These are phyloP conservation scores for Porphyrio hochstetteri DNA, from an alignment of 2,113 vertebrate genomes.

Conservation along the genomic window DNA sequence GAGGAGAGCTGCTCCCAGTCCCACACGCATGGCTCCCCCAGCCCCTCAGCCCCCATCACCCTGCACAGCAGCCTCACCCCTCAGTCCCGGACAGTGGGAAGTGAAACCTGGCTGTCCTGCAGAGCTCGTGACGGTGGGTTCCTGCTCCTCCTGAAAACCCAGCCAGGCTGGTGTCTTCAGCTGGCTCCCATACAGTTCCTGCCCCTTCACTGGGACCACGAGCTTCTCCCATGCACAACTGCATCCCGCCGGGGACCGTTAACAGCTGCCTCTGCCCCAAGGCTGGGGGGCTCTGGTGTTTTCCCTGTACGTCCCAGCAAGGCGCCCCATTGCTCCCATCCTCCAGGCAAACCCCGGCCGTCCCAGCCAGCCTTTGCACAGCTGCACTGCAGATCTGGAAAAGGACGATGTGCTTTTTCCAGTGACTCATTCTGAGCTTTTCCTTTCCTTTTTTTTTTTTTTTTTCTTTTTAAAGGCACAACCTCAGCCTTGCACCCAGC, in stretches of 20 bases:
- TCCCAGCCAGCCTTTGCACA: background rate
- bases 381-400: background rate
- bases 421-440: slow-evolving; percentile 12
- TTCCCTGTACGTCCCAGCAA: background rate
- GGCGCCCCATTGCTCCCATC: fast-evolving
- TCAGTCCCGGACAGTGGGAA: fast-evolving
- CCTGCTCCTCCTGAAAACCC: background rate
- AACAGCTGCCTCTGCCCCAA: background rate
- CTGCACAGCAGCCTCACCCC: background rate
- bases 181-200: fast-evolving
- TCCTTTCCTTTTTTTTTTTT: background rate
- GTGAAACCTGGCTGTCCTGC: fast-evolving
- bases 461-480: slow-evolving; percentile 30
- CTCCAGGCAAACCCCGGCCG: background rate
- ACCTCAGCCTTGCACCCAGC: background rate
- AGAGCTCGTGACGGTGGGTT: fast-evolving
- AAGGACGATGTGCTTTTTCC: slow-evolving; percentile 20
- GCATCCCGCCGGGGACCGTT: fast-evolving
- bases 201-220: background rate
- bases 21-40: fast-evolving
- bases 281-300: background rate
- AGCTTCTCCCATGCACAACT: background rate
- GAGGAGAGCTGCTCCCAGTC: background rate
- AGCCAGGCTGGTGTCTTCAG: background rate
- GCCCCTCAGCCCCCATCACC: background rate